These are phyloP conservation scores for Diuraphis noxia DNA, from an alignment of 1,140 invertebrate species.

Conservation along the genomic window DNA sequence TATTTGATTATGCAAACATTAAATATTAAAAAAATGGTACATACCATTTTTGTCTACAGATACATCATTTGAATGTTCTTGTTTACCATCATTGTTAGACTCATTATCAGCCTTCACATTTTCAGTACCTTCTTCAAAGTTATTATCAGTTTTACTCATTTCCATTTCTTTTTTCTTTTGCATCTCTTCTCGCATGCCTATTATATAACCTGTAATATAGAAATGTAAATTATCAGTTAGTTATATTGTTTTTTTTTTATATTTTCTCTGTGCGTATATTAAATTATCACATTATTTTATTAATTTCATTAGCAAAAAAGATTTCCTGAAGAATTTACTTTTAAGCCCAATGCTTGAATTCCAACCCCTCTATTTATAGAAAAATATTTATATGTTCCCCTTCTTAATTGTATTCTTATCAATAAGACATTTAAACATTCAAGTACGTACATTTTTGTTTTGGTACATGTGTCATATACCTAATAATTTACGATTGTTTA, in stretches of 20 bases:
- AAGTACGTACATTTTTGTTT: no score
- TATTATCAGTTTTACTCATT: slow-evolving; percentile 63
- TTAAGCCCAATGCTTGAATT: no score
- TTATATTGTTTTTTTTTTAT: not conserved
- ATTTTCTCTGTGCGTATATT: not conserved
- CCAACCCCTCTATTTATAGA: no score
- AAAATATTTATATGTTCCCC: no score
- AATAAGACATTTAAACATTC: no score
- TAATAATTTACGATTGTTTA: no score
- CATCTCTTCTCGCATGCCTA: slow-evolving; percentile 64
- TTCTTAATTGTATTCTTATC: no score
- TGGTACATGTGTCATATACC: no score
- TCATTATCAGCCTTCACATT: not conserved
- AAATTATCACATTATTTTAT: not conserved
- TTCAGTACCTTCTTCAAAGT: slow-evolving; percentile 55
- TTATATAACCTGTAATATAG: slow-evolving; percentile 35
- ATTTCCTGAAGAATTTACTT: not conserved
- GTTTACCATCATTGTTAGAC: not conserved
- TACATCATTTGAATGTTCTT: not conserved
- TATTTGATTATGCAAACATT: not conserved
- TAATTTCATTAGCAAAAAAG: not conserved
- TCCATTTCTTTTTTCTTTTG: slow-evolving; percentile 59
- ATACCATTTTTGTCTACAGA: slow-evolving; percentile 22
- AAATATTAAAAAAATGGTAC: no score
- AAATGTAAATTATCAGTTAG: not conserved